A percentile compares a stretch with the other conserved stretches of the same genome.
phyloP scores from a whole-genome alignment of 2,113 vertebrate genomes.

The Phalacrocorax aristotelis region DNA sequence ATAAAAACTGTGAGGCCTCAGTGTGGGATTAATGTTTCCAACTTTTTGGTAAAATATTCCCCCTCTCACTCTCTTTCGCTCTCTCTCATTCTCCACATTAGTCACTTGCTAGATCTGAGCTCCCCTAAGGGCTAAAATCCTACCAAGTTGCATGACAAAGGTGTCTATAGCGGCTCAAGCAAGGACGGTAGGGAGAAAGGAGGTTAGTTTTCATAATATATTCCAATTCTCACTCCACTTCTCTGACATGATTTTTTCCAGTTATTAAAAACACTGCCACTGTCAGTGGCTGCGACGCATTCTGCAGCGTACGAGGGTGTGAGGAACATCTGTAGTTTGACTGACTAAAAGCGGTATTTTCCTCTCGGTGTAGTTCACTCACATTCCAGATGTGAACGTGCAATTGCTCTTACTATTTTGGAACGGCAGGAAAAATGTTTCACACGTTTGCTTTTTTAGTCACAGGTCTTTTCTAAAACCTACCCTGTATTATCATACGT shows the following conservation, averaged over 20 bases:
- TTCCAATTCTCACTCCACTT: not conserved
- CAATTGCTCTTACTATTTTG: not conserved
- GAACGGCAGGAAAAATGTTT: not conserved
- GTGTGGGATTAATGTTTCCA: not conserved
- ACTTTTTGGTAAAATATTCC: not conserved
- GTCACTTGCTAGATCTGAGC: not conserved
- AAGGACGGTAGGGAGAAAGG: not conserved
- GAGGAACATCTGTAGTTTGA: not conserved
- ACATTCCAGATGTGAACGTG: not conserved
- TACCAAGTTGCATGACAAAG: not conserved
- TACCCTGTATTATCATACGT: not conserved
- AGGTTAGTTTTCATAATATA: not conserved
- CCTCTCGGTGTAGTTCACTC: not conserved
- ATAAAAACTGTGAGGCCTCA: not conserved
- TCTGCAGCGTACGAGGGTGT: fast-evolving
- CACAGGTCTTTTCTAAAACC: not conserved
- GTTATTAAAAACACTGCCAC: not conserved
- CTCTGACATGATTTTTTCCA: not conserved
- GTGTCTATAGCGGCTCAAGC: not conserved
- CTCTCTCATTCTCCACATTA: fast-evolving
- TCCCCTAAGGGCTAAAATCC: not conserved
- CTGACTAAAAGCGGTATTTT: not conserved
- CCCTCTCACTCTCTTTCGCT: not conserved
- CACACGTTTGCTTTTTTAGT: constrained; percentile 24
- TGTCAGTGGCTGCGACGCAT: not conserved